Conservation (phyloP, 2,888 invertebrate species). For the Aricia artaxerxes region DNA sequence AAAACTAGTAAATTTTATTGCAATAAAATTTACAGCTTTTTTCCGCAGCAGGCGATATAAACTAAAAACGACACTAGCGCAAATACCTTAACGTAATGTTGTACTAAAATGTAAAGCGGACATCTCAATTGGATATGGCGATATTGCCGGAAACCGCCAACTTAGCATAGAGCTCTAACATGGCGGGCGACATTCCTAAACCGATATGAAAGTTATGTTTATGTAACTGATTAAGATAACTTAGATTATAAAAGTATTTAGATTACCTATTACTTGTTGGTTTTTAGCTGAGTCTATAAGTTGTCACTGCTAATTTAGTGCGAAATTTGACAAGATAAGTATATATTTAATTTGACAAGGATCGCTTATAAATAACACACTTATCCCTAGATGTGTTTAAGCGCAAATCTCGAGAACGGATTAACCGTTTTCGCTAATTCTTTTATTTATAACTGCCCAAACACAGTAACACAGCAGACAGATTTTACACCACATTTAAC, state of each 20-base stretch:
- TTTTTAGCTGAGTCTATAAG: neutral
- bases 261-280: neutral
- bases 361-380: too few relatives aligned
- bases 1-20: neutral
- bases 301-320: neutral
- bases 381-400: too few relatives aligned
- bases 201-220: constrained; percentile 28
- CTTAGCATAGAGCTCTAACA: neutral
- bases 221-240: constrained; percentile 1
- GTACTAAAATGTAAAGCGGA: constrained; percentile 20
- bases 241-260: neutral
- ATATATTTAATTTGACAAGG: too few relatives aligned
- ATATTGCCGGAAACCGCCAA: constrained; percentile 24
- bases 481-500: too few relatives aligned
- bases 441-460: too few relatives aligned
- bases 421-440: too few relatives aligned
- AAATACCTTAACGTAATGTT: neutral
- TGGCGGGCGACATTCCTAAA: constrained; percentile 23
- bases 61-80: neutral
- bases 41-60: neutral
- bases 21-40: neutral
- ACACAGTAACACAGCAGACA: too few relatives aligned
- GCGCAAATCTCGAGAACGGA: too few relatives aligned
- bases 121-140: constrained; percentile 24
- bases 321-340: neutral